Evolutionary conservation across 2,797 vertebrate genomes (phyloP), one percentile per base, ranked within the genome.

Genomic region (Sciaenops ocellatus): DNA sequence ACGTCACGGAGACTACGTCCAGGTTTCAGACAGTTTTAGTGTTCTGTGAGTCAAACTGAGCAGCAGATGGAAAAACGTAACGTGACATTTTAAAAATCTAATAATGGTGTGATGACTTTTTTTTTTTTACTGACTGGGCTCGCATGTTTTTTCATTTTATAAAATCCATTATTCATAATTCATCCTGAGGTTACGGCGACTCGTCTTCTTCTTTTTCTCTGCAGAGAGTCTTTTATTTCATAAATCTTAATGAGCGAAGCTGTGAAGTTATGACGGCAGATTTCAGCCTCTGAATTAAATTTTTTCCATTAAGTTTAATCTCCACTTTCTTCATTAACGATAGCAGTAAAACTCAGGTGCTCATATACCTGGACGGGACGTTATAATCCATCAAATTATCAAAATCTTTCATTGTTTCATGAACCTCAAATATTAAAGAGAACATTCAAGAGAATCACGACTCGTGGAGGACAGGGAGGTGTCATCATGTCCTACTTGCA

Each of bases 401-500:
- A 38, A 38, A 38, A 38, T 9, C 8, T 38, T 38, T 38, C 9
- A 38, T 38, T 51, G 3, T 67, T 79, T 82, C 17, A 78, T 76
- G 3, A 69, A 70, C 18, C 11, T 76, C 22, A 70, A 67, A 79
- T 69, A 85, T 81, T 69, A 73, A 76, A 75, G 50, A 12, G 13
- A 41, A 64, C 50, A 71, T 83, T 64, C 73, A 38, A 71, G 24
- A 62, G 18, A 83, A 15, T 59, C 50, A 62, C 5, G 13, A 0
- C 20, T 4, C 8, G 30, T 24, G 34, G 34, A 34, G 34, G 34
- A 8, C 34, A 38, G 34, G 34, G 34, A 9, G 8, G 34, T 9
- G 34, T 38, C 34, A 2, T 38, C 6, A 9, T 38, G 34, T 38
- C 34, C 13, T 13, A 44, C 96, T 95, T 95, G 86, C 5, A 96